Base-by-base conservation (phyloP, 2,113 vertebrate species). In the Dicrurus megarhynchus region DNA sequence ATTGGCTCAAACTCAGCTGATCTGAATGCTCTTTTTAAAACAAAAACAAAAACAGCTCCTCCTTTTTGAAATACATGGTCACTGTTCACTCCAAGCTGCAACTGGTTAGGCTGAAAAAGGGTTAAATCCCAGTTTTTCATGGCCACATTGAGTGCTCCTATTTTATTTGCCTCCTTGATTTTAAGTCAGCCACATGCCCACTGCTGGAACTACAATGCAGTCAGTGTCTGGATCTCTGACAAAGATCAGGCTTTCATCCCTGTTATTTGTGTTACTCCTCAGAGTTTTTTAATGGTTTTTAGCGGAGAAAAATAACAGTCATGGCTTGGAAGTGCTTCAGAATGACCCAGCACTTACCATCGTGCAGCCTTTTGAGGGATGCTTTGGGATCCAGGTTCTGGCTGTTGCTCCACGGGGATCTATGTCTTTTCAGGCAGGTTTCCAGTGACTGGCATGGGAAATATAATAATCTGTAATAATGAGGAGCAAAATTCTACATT, bases 211-310 rank as follows among this genome's bases (percentile, higher is more conserved):
- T 44, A 96, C 90, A 96, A 86, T 92, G 82, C 82, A 95, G 60
- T 84, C 83, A 93, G 88, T 95, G 93, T 93, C 90, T 94, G 79
- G 60, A 94, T 81, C 47, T 68, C 75, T 92, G 90, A 88, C 87
- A 96, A 92, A 93, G 92, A 90, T 96, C 49, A 57, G 60, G 71
- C 96, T 94, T 91, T 95, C 90, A 81, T 77, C 68, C 68, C 59
- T 81, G 32, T 80, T 88, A 77, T 83, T 95, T 95, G 68, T 91
- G 71, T 70, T 93, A 71, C 47, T 91, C 78, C 50, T 91, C 78
- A 10, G 70, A 79, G 47, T 11, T 93, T 92, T 83, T 65, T 13
- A 83, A 80, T 59, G 42, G 32, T 77, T 96, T 96, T 92, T 84
- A 96, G 60, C 64, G 89, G 55, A 64, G 35, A 83, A 91, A 91